These are phyloP conservation scores for Saxidomus purpurata DNA, from an alignment of 1,140 invertebrate species.

Conservation along the genomic window DNA sequence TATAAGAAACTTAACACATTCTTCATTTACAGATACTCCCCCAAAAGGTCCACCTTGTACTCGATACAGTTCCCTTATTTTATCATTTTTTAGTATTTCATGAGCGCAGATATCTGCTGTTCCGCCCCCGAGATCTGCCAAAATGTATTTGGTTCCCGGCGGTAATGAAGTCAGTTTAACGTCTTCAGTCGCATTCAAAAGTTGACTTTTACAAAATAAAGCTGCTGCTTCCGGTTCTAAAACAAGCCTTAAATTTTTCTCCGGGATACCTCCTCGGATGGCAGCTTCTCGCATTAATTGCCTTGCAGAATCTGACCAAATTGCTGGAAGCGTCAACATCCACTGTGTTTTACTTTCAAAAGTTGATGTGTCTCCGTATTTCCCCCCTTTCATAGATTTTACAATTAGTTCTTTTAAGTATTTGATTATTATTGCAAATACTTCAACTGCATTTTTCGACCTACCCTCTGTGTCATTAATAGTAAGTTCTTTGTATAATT, in stretches of 20 bases:
- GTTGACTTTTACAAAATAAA: constrained; percentile 2
- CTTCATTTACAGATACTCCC: background rate
- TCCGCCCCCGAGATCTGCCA: constrained; percentile 15
- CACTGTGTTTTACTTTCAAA: background rate
- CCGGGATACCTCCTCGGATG: too few species aligned
- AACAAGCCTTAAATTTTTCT: too few species aligned
- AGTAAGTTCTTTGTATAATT: background rate
- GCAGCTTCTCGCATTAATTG: too few species aligned
- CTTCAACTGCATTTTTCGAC: background rate
- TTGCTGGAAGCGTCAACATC: constrained; percentile 6
- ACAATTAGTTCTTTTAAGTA: background rate
- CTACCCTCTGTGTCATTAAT: background rate
- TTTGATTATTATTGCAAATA: background rate
- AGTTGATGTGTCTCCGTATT: background rate
- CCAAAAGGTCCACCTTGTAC: constrained; percentile 2
- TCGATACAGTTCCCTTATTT: constrained; percentile 9
- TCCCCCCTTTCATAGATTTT: background rate
- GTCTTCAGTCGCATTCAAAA: background rate
- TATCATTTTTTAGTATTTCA: background rate
- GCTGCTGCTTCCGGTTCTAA: too few species aligned
- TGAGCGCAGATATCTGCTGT: constrained; percentile 27
- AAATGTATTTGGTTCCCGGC: background rate
- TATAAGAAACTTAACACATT: background rate
- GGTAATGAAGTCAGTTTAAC: background rate
- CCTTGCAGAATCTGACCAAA: too few species aligned